Conservation (phyloP, 1,140 invertebrate species). For the Drosophila lacteicornis region DNA sequence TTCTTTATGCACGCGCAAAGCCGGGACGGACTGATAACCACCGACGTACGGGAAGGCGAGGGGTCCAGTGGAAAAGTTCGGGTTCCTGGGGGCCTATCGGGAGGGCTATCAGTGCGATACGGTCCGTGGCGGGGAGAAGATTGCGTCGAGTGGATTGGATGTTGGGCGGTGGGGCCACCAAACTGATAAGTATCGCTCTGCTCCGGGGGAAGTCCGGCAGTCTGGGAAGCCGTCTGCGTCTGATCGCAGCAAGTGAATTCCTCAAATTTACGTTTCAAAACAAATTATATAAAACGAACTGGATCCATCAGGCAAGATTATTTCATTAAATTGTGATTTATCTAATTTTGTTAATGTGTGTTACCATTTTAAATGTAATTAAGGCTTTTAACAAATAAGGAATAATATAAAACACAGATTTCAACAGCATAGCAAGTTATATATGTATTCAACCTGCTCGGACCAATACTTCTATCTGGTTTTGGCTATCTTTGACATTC, state of each 20-base stretch:
- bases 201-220: conserved; percentile 30
- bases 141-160: conserved; percentile 23
- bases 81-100: conserved; percentile 12
- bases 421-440: no score
- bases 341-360: not conserved
- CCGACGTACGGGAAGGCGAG: not conserved
- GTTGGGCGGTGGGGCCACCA: not conserved
- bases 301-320: not conserved
- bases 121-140: conserved; percentile 12
- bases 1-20: conserved; percentile 32
- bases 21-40: conserved; percentile 13
- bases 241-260: not conserved
- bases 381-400: not conserved
- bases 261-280: not conserved
- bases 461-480: not conserved
- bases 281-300: not conserved
- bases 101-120: conserved; percentile 31
- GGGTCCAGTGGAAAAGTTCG: conserved; percentile 46
- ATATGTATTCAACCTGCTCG: not conserved
- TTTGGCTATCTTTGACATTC: not conserved
- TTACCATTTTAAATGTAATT: not conserved
- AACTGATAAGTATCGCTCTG: conserved; percentile 15
- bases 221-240: conserved; percentile 14
- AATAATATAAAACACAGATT: not conserved
- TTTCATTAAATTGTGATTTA: not conserved